phyloP scores from a whole-genome alignment of 2,113 vertebrate genomes.

The Microcebus murinus region DNA sequence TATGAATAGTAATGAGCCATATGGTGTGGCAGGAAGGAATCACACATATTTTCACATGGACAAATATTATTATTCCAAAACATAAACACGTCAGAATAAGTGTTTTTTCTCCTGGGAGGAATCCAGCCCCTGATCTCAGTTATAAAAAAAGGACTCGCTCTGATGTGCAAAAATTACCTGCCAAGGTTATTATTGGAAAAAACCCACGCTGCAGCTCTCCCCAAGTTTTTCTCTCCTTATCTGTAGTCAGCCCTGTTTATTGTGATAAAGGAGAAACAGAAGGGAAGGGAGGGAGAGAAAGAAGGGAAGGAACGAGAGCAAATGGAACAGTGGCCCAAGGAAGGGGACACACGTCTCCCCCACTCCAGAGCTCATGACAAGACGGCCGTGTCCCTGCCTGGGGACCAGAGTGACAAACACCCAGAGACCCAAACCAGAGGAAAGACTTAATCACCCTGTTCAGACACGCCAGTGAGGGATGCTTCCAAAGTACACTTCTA shows the following conservation, averaged over 20 bases:
- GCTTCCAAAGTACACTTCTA: neutral
- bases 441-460: neutral
- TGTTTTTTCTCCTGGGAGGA: constrained; percentile 79
- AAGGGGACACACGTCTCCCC: neutral
- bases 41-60: constrained; percentile 85
- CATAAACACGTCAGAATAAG: constrained; percentile 84
- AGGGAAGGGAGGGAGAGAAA: neutral
- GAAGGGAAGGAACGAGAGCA: neutral
- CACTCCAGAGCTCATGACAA: neutral
- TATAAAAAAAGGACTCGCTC: constrained; percentile 56
- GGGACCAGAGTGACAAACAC: neutral
- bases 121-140: constrained; percentile 68
- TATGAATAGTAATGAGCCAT: constrained; percentile 87
- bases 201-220: neutral
- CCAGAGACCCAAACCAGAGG: neutral
- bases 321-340: neutral
- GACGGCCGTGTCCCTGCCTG: neutral
- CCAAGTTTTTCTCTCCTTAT: neutral
- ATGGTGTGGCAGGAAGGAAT: constrained; percentile 84
- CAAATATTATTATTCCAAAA: constrained; percentile 88
- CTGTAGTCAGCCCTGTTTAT: neutral
- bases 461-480: neutral
- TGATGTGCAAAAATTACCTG: constrained; percentile 74
- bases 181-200: constrained; percentile 55
- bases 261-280: neutral